These are phyloP conservation scores for Drosophila nasuta DNA, from an alignment of 1,140 invertebrate species.

Conservation along the genomic window DNA sequence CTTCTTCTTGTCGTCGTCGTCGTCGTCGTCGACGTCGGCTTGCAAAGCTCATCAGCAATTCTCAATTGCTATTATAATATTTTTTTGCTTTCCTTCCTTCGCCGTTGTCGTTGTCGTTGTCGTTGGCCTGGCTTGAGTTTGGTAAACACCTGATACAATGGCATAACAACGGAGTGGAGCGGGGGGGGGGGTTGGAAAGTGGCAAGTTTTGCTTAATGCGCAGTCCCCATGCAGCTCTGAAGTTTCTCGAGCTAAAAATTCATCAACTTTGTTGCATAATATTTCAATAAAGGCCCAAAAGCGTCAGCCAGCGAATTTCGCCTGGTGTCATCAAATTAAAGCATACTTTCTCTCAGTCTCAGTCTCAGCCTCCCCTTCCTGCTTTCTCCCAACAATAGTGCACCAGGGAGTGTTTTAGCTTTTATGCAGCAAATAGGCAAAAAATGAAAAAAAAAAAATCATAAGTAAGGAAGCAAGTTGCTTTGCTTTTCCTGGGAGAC, in stretches of 20 bases:
- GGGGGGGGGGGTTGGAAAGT: conserved; percentile 6
- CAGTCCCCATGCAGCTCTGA: conserved; percentile 69
- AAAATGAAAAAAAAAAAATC: neutral
- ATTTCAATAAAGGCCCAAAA: conserved; percentile 77
- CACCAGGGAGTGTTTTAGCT: conserved; percentile 74
- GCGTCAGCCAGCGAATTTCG: conserved; percentile 6
- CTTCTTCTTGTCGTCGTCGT: conserved; percentile 31
- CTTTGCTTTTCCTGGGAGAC: conserved; percentile 8
- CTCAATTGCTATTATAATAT: conserved; percentile 84
- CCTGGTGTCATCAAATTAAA: conserved; percentile 78
- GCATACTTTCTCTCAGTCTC: conserved; percentile 52
- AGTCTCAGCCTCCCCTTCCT: neutral
- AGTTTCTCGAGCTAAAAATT: conserved; percentile 75
- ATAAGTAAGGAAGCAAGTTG: no score
- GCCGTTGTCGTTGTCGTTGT: conserved; percentile 24
- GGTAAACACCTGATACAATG: conserved; percentile 82
- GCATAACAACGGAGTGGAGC: conserved; percentile 10
- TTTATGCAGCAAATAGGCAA: conserved; percentile 40
- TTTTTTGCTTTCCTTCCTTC: conserved; percentile 54
- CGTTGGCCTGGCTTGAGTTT: conserved; percentile 26
- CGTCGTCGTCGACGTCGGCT: conserved; percentile 13
- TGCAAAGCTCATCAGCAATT: conserved; percentile 80
- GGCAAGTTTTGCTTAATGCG: conserved; percentile 72
- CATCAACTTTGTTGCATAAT: conserved; percentile 84
- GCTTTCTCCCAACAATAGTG: conserved; percentile 60